These are phyloP conservation scores for Aphrocallistes beatrix DNA, from an alignment of 37 sponge, comb jelly and placozoan species.

Conservation along the genomic window DNA sequence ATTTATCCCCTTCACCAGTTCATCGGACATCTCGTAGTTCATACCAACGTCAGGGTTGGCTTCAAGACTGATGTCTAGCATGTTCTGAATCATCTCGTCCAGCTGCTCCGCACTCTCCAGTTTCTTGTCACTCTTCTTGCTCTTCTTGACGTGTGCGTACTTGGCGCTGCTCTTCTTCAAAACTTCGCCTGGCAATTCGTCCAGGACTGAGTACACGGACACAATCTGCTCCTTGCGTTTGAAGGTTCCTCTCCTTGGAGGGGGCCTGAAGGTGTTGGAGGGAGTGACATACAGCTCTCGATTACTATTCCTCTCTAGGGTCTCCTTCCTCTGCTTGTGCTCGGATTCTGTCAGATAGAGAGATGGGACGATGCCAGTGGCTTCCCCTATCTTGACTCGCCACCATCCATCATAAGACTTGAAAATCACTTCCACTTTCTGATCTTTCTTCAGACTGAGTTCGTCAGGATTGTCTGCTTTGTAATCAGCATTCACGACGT, in stretches of 20 bases:
- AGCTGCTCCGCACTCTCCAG: background rate
- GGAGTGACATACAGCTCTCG: constrained; percentile 1
- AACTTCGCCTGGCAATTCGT: background rate
- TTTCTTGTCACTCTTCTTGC: background rate
- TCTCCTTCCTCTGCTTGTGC: background rate
- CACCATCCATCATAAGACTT: constrained; percentile 79
- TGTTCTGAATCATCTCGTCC: background rate
- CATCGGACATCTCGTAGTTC: background rate
- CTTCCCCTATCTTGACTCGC: constrained; percentile 42
- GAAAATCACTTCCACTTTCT: constrained; percentile 39
- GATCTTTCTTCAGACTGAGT: constrained; percentile 38
- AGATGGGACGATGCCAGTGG: background rate
- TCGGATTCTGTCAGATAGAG: background rate
- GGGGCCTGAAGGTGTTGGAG: constrained; percentile 4
- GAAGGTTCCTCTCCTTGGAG: background rate
- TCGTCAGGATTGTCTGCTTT: constrained; percentile 53
- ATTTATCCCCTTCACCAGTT: background rate
- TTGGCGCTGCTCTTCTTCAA: background rate
- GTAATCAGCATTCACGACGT: constrained; percentile 55
- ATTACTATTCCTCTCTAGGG: background rate
- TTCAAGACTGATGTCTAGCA: background rate
- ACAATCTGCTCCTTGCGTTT: background rate
- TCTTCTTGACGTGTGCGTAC: background rate
- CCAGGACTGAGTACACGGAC: constrained; percentile 7
- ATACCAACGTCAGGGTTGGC: background rate